These are phyloP conservation scores for Rhabdomys pumilio DNA, from an alignment of 2,797 vertebrate genomes.

Conservation along the genomic window DNA sequence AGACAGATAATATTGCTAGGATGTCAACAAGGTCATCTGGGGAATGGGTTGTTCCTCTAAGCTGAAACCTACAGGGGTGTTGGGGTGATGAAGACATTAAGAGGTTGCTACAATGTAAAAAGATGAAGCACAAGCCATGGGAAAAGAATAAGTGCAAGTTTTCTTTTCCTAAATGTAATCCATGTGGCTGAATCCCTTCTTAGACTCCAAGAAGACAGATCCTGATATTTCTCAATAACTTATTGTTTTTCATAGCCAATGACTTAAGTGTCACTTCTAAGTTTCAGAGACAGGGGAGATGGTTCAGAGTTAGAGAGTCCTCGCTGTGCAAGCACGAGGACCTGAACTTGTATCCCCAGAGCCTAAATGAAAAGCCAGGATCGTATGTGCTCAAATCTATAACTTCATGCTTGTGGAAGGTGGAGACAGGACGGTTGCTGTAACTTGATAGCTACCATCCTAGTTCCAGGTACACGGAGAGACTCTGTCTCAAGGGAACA, in stretches of 20 bases:
- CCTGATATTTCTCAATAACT: not conserved
- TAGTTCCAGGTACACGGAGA: not conserved
- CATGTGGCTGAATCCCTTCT: not conserved
- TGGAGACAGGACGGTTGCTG: not conserved
- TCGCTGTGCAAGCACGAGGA: not conserved
- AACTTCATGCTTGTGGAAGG: not conserved
- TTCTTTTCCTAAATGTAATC: not conserved
- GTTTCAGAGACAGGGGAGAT: conserved; percentile 6
- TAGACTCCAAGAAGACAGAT: not conserved
- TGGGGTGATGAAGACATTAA: not conserved
- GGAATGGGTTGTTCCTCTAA: not conserved
- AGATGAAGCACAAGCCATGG: not conserved
- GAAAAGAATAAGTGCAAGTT: not conserved
- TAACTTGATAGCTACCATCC: not conserved
- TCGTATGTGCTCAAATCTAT: not conserved
- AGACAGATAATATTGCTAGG: not conserved
- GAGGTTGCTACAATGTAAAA: not conserved
- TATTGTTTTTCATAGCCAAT: not conserved
- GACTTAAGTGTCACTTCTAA: not conserved
- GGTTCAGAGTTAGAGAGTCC: not conserved
- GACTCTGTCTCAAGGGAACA: not conserved
- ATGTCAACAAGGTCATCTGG: not conserved
- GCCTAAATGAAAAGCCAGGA: not conserved
- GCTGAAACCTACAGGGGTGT: not conserved
- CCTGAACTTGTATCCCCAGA: not conserved